A percentile compares a stretch with the other conserved stretches of the same genome.
Evolutionary conservation across 2,797 vertebrate genomes (phyloP).

Genomic region (Odontamblyopus rebecca): DNA sequence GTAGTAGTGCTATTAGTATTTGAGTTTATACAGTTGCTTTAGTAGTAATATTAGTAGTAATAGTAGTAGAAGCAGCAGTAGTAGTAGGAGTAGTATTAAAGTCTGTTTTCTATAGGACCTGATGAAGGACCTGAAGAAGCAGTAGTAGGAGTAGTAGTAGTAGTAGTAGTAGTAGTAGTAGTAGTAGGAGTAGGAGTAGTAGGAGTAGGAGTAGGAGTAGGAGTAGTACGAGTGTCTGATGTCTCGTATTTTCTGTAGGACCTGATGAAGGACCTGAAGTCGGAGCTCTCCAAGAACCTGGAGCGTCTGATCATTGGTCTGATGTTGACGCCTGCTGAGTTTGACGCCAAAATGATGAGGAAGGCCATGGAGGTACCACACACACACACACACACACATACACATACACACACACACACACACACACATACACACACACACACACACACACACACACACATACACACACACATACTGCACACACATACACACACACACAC

Average conservation of each 20-base stretch:
- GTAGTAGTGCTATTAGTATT: no score
- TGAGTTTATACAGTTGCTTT: no score
- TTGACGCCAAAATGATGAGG: slow-evolving; percentile 95
- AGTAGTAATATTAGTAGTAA: no score
- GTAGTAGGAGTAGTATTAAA: no score
- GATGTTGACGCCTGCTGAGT: slow-evolving; percentile 91
- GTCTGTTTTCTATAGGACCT: slow-evolving; percentile 79
- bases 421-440: no score
- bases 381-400: neutral
- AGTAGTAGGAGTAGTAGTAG: no score
- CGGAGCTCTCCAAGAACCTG: slow-evolving; percentile 90
- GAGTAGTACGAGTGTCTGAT: neutral
- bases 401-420: no score
- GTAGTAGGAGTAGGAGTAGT: neutral
- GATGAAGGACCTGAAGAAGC: slow-evolving; percentile 91
- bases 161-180: no score
- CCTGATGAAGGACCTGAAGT: slow-evolving; percentile 95
- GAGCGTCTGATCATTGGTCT: slow-evolving; percentile 88
- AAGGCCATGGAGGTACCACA: slow-evolving; percentile 91
- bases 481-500: no score
- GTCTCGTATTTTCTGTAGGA: slow-evolving; percentile 72
- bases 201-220: neutral
- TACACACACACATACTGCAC: no score
- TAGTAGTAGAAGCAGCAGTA: slow-evolving; percentile 58
- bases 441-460: no score